Evolutionary conservation across 2,888 invertebrate species (phyloP), one percentile per base, ranked within the genome.

Genomic region (Hyppa rectilinea): DNA sequence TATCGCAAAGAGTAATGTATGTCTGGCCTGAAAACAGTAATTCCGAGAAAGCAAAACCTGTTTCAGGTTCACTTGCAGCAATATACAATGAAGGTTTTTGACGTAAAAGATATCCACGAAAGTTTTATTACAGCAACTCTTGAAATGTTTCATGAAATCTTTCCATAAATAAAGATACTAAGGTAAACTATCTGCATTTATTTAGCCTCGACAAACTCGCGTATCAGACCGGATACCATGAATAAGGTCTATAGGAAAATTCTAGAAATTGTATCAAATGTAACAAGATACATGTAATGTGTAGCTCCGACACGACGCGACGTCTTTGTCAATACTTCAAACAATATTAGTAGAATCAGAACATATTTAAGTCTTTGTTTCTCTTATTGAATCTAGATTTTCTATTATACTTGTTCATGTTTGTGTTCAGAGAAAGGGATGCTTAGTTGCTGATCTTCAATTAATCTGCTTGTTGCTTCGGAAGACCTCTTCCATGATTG

Each of bases 301-400:
- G 59, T 70, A 26, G 17, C 2, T 47, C 12, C 23, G 23, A n/a
- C n/a, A n/a, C n/a, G n/a, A n/a, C n/a, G n/a, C n/a, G n/a, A 45
- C 38, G 38, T 45, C 23, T 29, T 26, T 38, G 26, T 50, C 71
- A 36, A 78, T 70, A 71, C 38, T 61, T 78, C 56, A 78, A 50
- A 38, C 9, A 34, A 38, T 34, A 56, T 69, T 38, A 67, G 40
- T 67, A 23, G 29, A 34, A 52, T 40, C 34, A 20, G 9, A 40
- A 3, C 20, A 29, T 52, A 47, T 40, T 59, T 69, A 50, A 40
- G 38, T 20, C 7, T 45, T 52, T 52, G n/a, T 50, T 45, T 17
- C 31, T 36, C 31, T 26, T 38, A n/a, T 40, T 31, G 2, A 52
- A 23, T 29, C 36, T 50, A 23, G 45, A 12, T 31, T 65, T 75